Evolutionary conservation across 2,888 invertebrate genomes (phyloP), one percentile per base, ranked within the genome.

Genomic region (Mythimna albipuncta): DNA sequence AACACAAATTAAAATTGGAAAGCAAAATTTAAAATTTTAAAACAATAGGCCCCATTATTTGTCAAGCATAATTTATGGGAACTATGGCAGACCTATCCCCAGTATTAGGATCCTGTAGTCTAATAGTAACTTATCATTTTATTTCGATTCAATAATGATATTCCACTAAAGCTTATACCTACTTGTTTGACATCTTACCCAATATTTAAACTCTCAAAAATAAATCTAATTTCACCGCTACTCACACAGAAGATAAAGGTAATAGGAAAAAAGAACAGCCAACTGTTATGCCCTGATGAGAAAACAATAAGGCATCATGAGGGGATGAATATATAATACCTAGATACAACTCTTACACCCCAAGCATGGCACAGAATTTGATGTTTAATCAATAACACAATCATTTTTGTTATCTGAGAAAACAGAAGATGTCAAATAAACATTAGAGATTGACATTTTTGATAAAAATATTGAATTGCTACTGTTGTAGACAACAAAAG

Each of bases 381-480:
- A 21, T 77, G 62, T 75, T 66, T 54, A 75, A 80, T 77, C 80
- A 80, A 80, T 80, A 44, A 38, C 6, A 52, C 41, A 47, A 41
- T 26, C 6, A 19, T 54, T n/a, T 54, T 54, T 13, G 32, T 58
- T 32, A 47, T 54, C 44, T 32, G 38, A 19, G 11, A 32, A 73
- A 72, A 61, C 47, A 78, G 35, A 55, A 47, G 35, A 38, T 41
- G 38, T 35, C 47, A 58, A 57, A 72, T 47, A 76, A 78, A 59
- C 47, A 73, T 35, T 13, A 11, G 2, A 72, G 50, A 55, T 57
- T 21, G n/a, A 26, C 3, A 68, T 47, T 76, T 72, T 44, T 47
- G n/a, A 75, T 54, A 32, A 21, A 52, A 52, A 41, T 44, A 57
- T 66, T 32, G 26, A 47, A 26, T 11, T 70, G 21, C 16, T 50